phyloP scores from a whole-genome alignment of 1,140 invertebrate species.

The Heliothis subflexa region DNA sequence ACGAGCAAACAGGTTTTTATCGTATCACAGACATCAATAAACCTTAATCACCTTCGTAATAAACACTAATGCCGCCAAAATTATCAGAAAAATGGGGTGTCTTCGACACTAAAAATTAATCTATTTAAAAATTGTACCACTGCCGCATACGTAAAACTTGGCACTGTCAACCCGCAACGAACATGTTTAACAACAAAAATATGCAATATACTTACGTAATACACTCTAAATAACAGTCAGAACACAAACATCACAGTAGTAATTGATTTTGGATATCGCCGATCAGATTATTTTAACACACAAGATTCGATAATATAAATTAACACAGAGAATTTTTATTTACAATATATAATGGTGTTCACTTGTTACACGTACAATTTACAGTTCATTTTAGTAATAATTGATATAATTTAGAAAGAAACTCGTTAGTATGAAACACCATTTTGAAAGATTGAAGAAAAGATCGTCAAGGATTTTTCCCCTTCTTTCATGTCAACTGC shows the following conservation, averaged over 20 bases:
- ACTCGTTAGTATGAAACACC: conserved; percentile 81
- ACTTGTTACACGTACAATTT: conserved; percentile 60
- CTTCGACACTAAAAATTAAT: conserved; percentile 34
- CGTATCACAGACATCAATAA: conserved; percentile 48
- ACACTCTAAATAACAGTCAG: conserved; percentile 76
- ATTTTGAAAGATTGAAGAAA: conserved; percentile 83
- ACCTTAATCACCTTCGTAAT: conserved; percentile 47
- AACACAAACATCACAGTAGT: conserved; percentile 76
- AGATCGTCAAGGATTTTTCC: conserved; percentile 79
- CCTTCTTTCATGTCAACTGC: conserved; percentile 63
- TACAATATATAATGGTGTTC: conserved; percentile 55
- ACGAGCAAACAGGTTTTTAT: conserved; percentile 41
- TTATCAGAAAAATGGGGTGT: conserved; percentile 35
- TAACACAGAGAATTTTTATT: conserved; percentile 65
- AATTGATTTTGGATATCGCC: conserved; percentile 68
- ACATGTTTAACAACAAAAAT: conserved; percentile 74
- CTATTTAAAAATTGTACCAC: conserved; percentile 28
- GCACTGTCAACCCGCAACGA: conserved; percentile 51
- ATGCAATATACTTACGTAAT: conserved; percentile 81
- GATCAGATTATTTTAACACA: conserved; percentile 61
- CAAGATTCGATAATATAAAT: conserved; percentile 54
- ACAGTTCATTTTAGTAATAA: conserved; percentile 73
- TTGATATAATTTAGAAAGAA: conserved; percentile 78
- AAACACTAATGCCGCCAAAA: conserved; percentile 47
- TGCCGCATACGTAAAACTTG: conserved; percentile 8